Evolutionary conservation across 2,113 vertebrate genomes (phyloP), one percentile per base, ranked within the genome.

Genomic region (Anser brachyrhynchus): DNA sequence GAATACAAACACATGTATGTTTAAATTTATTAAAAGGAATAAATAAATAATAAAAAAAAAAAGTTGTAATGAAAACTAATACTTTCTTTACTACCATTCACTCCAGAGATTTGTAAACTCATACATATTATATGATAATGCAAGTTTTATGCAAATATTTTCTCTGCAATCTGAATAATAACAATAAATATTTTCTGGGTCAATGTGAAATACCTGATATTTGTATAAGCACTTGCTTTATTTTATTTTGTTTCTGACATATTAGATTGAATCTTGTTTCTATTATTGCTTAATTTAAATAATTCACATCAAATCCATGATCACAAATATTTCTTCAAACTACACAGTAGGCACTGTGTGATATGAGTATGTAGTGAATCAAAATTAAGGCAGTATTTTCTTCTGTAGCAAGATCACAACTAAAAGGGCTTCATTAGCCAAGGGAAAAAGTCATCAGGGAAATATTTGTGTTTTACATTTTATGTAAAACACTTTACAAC

Each of bases 331-430:
- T 96, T 96, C 77, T 95, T 84, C 70, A 91, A 92, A 81, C 28
- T 61, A 5, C 62, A 82, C n/a, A 35, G 10, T 44, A 29, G 46
- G 14, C 41, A 59, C 18, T 46, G 14, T 65, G 15, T 64, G 18
- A 69, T 77, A 39, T 11, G 19, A 91, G 21, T 90, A 78, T 70
- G 67, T 44, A 86, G 33, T 92, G 54, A 94, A 88, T 91, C 22
- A 78, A 96, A 97, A 95, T 95, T 92, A 93, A 93, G 90, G 73
- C 49, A 89, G 49, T 88, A 92, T 95, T 94, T 95, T 90, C 66
- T 88, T 87, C 72, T 15, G 10, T 8, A 62, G 44, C 59, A 89
- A 84, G 29, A 92, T 71, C 39, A 91, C 37, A 91, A 58, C 28
- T 77, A 61, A 75, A 87, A 85, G 26, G 29, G 67, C 51, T 94